These are phyloP conservation scores for Agrilus mali DNA, from an alignment of 2,888 invertebrate genomes.

Conservation along the genomic window DNA sequence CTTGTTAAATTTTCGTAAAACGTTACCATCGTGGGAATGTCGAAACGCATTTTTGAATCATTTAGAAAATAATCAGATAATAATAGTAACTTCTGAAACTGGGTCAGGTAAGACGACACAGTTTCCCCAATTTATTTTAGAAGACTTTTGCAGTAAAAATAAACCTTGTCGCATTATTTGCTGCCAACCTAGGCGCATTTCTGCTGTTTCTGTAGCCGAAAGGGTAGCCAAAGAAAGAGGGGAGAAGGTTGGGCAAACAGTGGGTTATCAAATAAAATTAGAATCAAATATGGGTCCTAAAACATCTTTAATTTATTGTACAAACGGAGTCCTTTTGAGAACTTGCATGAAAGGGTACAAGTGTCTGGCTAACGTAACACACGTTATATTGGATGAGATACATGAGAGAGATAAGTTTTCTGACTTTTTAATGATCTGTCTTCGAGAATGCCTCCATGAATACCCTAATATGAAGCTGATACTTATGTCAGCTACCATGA, in stretches of 20 bases:
- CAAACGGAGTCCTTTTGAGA: conserved; percentile 80
- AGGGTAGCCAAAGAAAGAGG: conserved; percentile 59
- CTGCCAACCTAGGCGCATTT: conserved; percentile 85
- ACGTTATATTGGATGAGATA: conserved; percentile 86
- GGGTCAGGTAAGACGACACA: conserved; percentile 95
- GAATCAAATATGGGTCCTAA: conserved; percentile 73
- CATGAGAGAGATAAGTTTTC: conserved; percentile 90
- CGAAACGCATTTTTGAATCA: conserved; percentile 52
- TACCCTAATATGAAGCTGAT: conserved; percentile 66
- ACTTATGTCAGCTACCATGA: conserved; percentile 92
- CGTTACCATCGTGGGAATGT: conserved; percentile 57
- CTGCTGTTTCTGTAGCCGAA: conserved; percentile 82
- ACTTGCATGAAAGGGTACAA: conserved; percentile 68
- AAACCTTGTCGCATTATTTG: conserved; percentile 74
- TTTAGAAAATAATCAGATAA: conserved; percentile 53
- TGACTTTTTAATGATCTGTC: conserved; percentile 80
- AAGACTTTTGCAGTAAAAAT: conserved; percentile 49
- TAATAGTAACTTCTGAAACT: conserved; percentile 71
- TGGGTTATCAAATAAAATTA: conserved; percentile 85
- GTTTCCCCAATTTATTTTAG: conserved; percentile 85
- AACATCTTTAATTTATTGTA: conserved; percentile 79
- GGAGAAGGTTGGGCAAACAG: conserved; percentile 42
- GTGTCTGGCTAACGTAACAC: conserved; percentile 59
- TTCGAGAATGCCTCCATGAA: conserved; percentile 60
- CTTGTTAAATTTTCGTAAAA: conserved; percentile 45